Percentiles rank a stretch among this genome's conserved stretches.
phyloP scores from a whole-genome alignment of 1,140 invertebrate genomes.

The Anastrepha obliqua region DNA sequence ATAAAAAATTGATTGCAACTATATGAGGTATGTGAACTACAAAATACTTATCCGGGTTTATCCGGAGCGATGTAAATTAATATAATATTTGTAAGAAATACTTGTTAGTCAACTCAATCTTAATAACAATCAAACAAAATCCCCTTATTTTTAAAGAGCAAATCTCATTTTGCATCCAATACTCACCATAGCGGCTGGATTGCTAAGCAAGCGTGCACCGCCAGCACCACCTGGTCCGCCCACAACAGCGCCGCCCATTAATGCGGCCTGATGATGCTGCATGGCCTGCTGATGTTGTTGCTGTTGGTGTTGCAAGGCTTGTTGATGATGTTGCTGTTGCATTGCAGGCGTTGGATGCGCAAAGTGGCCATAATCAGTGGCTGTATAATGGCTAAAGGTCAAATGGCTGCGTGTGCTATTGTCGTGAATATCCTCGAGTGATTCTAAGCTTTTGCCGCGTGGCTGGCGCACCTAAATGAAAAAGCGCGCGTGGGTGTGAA shows the following conservation, averaged over 20 bases:
- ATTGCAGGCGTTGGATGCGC: slow-evolving; percentile 75
- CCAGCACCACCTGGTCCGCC: slow-evolving; percentile 59
- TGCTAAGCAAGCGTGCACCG: slow-evolving; percentile 67
- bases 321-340: slow-evolving; percentile 72
- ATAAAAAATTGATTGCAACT: too few species aligned
- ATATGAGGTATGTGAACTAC: too few species aligned
- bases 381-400: slow-evolving; percentile 77
- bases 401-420: slow-evolving; percentile 77
- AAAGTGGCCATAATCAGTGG: slow-evolving; percentile 72
- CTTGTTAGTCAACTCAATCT: too few species aligned
- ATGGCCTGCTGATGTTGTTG: slow-evolving; percentile 67
- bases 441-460: slow-evolving; percentile 89
- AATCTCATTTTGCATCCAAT: neutral
- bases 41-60: neutral
- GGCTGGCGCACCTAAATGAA: slow-evolving; percentile 77
- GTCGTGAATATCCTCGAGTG: slow-evolving; percentile 82
- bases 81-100: too few species aligned
- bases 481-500: slow-evolving; percentile 32
- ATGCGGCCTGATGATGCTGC: slow-evolving; percentile 60
- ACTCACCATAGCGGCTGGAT: slow-evolving; percentile 66
- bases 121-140: neutral
- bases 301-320: slow-evolving; percentile 74
- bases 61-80: too few species aligned
- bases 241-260: slow-evolving; percentile 63
- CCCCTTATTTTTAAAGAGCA: too few species aligned